Percentiles rank a stretch among this genome's conserved stretches.
phyloP scores from a whole-genome alignment of 2,888 invertebrate species.

The Drosophila neonasuta region DNA sequence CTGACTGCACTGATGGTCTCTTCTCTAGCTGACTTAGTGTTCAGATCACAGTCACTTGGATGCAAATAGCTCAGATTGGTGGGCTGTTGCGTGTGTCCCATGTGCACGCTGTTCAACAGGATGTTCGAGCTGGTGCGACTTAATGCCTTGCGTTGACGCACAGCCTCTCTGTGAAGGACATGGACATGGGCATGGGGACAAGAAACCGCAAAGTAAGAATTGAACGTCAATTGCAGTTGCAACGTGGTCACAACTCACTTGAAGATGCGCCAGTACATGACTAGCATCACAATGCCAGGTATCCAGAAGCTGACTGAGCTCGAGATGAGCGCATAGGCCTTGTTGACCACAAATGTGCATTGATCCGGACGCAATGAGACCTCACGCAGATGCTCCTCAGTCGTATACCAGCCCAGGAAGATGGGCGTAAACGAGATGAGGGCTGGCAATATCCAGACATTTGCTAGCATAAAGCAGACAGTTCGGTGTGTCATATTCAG shows the following conservation, averaged over 20 bases:
- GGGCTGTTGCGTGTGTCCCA: constrained; percentile 89
- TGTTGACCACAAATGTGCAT: constrained; percentile 93
- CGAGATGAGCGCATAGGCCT: constrained; percentile 93
- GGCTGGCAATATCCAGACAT: constrained; percentile 96
- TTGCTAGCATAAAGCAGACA: constrained; percentile 90
- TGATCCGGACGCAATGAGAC: constrained; percentile 86
- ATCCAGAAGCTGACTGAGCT: constrained; percentile 97
- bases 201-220: constrained; percentile 23
- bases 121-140: constrained; percentile 94
- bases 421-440: constrained; percentile 97
- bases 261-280: constrained; percentile 93
- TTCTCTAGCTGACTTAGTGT: constrained; percentile 80
- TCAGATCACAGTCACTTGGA: constrained; percentile 85
- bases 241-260: constrained; percentile 77
- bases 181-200: neutral
- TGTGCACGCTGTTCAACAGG: constrained; percentile 91
- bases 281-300: constrained; percentile 95
- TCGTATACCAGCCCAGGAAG: constrained; percentile 97
- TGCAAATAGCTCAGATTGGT: constrained; percentile 86
- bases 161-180: constrained; percentile 86
- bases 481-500: constrained; percentile 94
- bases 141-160: constrained; percentile 90
- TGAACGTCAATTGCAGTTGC: constrained; percentile 21
- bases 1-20: constrained; percentile 82
- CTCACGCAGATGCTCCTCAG: constrained; percentile 87